Evolutionary conservation across 2,113 vertebrate species (phyloP).

Genomic region (Saguinus imperator): DNA sequence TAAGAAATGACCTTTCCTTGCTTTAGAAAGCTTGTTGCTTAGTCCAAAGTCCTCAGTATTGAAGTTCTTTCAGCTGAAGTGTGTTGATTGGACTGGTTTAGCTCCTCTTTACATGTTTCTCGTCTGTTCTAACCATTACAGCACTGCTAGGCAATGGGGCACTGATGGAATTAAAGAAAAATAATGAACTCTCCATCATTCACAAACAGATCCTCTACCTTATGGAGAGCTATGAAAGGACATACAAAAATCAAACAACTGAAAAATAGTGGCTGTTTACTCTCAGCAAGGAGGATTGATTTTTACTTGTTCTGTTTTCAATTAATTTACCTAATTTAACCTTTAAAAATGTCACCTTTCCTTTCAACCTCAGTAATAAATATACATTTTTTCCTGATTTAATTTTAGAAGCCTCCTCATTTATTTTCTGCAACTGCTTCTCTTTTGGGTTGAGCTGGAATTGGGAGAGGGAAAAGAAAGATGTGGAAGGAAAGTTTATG

Average conservation of each 20-base stretch:
- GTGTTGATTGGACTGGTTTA: background rate
- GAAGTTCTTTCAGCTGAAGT: background rate
- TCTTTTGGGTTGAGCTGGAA: slow-evolving; percentile 43
- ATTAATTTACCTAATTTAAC: slow-evolving; percentile 82
- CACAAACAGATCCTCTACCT: background rate
- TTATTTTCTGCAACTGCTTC: slow-evolving; percentile 56
- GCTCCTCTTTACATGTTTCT: background rate
- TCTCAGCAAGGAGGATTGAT: slow-evolving; percentile 64
- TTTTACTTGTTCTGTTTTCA: slow-evolving; percentile 77
- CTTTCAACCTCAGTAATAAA: slow-evolving; percentile 74
- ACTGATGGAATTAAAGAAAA: slow-evolving; percentile 16
- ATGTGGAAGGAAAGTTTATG: slow-evolving; percentile 3
- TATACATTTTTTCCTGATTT: slow-evolving; percentile 64
- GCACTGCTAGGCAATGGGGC: background rate
- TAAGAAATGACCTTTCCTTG: slow-evolving; percentile 31
- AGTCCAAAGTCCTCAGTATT: background rate
- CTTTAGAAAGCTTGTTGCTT: slow-evolving; percentile 1
- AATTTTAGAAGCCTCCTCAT: slow-evolving; percentile 64
- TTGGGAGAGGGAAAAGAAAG: background rate
- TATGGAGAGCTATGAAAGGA: slow-evolving; percentile 4
- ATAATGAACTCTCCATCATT: background rate
- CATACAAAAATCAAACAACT: slow-evolving; percentile 52
- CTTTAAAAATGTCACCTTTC: slow-evolving; percentile 80
- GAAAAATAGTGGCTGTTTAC: slow-evolving; percentile 53
- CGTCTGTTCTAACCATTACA: background rate